Evolutionary conservation across 2,113 vertebrate species (phyloP).

Genomic region (Anhinga rufa): DNA sequence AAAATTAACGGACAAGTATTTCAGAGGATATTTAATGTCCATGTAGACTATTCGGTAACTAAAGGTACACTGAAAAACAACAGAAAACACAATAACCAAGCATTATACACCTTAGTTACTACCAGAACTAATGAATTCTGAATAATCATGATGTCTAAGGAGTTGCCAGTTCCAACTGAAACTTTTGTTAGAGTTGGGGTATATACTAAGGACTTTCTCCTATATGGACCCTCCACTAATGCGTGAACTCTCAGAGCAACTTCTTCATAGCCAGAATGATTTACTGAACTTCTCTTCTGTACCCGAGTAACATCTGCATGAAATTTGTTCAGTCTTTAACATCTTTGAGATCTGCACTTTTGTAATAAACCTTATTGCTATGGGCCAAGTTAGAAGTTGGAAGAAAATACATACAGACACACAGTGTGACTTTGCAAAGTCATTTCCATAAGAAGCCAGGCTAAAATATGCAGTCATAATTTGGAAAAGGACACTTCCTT

Average conservation of each 20-base stretch:
- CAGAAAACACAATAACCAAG: not conserved
- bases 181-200: not conserved
- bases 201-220: not conserved
- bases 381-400: not conserved
- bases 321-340: not conserved
- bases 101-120: not conserved
- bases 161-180: not conserved
- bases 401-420: not conserved
- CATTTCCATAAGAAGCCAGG: not conserved
- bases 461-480: not conserved
- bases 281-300: not conserved
- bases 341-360: not conserved
- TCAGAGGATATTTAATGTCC: not conserved
- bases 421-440: not conserved
- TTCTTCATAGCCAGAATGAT: not conserved
- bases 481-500: conserved; percentile 30
- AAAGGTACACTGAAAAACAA: not conserved
- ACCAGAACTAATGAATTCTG: not conserved
- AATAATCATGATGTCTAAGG: not conserved
- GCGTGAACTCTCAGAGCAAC: not conserved
- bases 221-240: not conserved
- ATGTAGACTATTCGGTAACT: not conserved
- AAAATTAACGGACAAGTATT: not conserved
- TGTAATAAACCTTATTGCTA: not conserved
- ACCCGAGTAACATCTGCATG: not conserved